Base-by-base conservation (phyloP, 2,797 vertebrate species). In the Characodon lateralis region DNA sequence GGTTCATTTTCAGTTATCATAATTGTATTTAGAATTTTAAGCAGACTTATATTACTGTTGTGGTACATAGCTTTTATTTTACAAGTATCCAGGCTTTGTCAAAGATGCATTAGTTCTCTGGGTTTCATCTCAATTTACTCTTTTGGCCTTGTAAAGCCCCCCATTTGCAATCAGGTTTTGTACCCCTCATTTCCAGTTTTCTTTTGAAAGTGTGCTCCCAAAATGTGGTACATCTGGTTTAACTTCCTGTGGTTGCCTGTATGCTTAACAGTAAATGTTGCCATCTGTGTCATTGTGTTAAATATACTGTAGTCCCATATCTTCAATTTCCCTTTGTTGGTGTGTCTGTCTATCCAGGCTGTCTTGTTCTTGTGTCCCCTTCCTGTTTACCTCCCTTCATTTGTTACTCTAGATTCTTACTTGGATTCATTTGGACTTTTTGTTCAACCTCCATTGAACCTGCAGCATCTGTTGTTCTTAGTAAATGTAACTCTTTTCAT, bases 361-460 rank as follows among this genome's bases (percentile, higher is more conserved):
- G 39, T 59, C 72, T 10, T 18, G 39, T 73, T 26, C 72, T 43
- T 59, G 41, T 26, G 3, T 59, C 43, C 39, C 43, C 14, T 39
- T 73, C 24, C 7, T 46, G 39, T 73, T 73, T n/a, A 46, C 28
- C 39, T 58, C 22, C 72, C 39, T 59, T 73, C 41, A 73, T 73
- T 73, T 59, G 72, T 20, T 73, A 35, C 55, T n/a, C 14, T 73
- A n/a, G 55, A 73, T 59, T 73, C 55, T 26, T 59, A 39, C 24
- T 59, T 18, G 24, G 55, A 43, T 59, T 59, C 72, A 73, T 20
- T 46, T 18, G 3, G 55, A 56, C 24, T 59, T 73, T 73, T 59
- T 73, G 72, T 73, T 73, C 5, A 43, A 59, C 8, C 1, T 16
- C 14, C 35, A 16, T 28, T 46, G 55, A 13, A 73, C 72, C 41